A percentile compares a stretch with the other conserved stretches of the same genome.
Evolutionary conservation across 2,888 invertebrate species (phyloP).

Genomic region (Micoletzkya japonica): DNA sequence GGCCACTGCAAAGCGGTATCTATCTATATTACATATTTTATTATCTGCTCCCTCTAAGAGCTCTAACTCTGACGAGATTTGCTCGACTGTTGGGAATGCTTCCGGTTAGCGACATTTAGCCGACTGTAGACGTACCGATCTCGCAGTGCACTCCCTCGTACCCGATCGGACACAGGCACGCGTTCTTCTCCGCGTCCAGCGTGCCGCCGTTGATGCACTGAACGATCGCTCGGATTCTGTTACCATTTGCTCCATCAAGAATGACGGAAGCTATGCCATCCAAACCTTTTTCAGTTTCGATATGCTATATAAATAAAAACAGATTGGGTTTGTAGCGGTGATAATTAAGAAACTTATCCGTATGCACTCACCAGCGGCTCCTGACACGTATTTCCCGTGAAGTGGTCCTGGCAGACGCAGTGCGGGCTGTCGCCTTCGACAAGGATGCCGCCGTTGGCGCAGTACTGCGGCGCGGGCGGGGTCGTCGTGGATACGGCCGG

Average conservation of each 20-base stretch:
- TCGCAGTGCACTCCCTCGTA: constrained; percentile 48
- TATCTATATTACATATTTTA: too few species aligned
- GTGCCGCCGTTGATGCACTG: constrained; percentile 43
- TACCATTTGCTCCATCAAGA: too few species aligned
- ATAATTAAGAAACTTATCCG: too few species aligned
- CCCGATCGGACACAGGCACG: constrained; percentile 31
- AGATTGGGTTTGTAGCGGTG: too few species aligned
- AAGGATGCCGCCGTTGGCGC: constrained; percentile 17
- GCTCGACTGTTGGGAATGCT: too few species aligned
- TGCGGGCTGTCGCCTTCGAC: not conserved
- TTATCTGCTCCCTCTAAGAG: too few species aligned
- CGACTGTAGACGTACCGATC: constrained; percentile 28
- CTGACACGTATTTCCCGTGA: not conserved
- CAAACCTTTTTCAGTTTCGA: too few species aligned
- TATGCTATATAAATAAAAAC: too few species aligned
- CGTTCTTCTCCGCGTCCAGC: constrained; percentile 5
- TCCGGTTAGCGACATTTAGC: too few species aligned
- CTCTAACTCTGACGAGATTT: too few species aligned
- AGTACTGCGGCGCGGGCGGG: constrained; percentile 34
- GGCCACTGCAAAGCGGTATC: constrained; percentile 38
- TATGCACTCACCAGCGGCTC: not conserved
- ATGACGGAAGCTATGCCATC: too few species aligned
- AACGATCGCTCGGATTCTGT: too few species aligned
- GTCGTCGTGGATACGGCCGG: constrained; percentile 34
- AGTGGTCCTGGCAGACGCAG: constrained; percentile 21